A percentile compares a stretch with the other conserved stretches of the same genome.
Evolutionary conservation across 2,888 invertebrate genomes (phyloP).

Genomic region (Ophioninae sp.): DNA sequence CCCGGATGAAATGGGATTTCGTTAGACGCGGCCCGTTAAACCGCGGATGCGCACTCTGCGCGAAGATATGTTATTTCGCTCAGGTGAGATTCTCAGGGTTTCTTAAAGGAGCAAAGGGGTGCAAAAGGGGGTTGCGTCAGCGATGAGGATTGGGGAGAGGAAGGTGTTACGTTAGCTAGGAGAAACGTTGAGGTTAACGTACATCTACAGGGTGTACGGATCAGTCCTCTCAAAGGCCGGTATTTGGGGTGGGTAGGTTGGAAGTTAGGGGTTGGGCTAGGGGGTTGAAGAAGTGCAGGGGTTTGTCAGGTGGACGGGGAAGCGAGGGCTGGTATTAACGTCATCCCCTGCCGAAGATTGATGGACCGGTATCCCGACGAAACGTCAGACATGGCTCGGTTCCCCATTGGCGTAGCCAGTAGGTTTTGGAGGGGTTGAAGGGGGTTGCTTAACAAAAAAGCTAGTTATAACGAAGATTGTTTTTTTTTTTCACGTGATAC

Average conservation of each 20-base stretch:
- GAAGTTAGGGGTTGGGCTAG: too few species aligned
- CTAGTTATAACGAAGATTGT: too few species aligned
- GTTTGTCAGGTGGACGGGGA: neutral
- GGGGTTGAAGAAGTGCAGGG: neutral
- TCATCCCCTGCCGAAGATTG: slow-evolving; percentile 79
- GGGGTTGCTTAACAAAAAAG: too few species aligned
- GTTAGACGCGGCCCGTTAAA: slow-evolving; percentile 44
- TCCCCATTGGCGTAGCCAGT: slow-evolving; percentile 16
- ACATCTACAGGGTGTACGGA: slow-evolving; percentile 57
- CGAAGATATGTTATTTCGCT: slow-evolving; percentile 57
- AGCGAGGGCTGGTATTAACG: slow-evolving; percentile 73
- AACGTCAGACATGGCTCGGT: slow-evolving; percentile 61
- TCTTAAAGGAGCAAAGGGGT: neutral
- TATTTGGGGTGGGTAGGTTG: slow-evolving; percentile 30
- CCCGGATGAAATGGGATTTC: slow-evolving; percentile 38
- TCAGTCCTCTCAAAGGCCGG: slow-evolving; percentile 63
- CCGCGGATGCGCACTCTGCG: slow-evolving; percentile 20
- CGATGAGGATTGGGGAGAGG: slow-evolving; percentile 1
- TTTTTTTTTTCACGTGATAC: too few species aligned
- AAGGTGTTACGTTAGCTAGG: neutral
- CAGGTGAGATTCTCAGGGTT: slow-evolving; percentile 37
- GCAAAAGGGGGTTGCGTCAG: too few species aligned
- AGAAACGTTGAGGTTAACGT: neutral
- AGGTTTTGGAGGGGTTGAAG: too few species aligned
- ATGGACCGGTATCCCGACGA: slow-evolving; percentile 73